Evolutionary conservation across 2,797 vertebrate species (phyloP).

Genomic region (Pantherophis alleghaniensis): DNA sequence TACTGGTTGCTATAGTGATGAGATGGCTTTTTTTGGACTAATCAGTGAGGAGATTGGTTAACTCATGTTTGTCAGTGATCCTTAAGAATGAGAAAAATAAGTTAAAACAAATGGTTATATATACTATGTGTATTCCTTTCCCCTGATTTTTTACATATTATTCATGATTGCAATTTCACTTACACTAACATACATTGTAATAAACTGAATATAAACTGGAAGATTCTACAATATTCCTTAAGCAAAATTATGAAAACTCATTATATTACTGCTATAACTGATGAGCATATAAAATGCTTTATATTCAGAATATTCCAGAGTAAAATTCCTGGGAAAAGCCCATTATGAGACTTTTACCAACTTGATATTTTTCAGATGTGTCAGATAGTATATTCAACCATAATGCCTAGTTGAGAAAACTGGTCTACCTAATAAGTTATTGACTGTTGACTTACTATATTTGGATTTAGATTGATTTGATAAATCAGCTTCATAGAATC

Average conservation of each 20-base stretch:
- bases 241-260: neutral
- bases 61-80: slow-evolving; percentile 67
- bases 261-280: neutral
- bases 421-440: neutral
- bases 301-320: neutral
- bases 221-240: neutral
- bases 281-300: neutral
- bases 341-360: neutral
- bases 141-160: slow-evolving; percentile 17
- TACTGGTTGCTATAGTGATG: slow-evolving; percentile 79
- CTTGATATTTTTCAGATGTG: neutral
- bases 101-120: slow-evolving; percentile 46
- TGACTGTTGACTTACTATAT: neutral
- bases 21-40: slow-evolving; percentile 75
- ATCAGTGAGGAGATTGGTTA: slow-evolving; percentile 73
- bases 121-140: slow-evolving; percentile 38
- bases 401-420: neutral
- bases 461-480: neutral
- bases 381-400: neutral
- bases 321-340: neutral
- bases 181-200: slow-evolving; percentile 12
- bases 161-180: slow-evolving; percentile 23
- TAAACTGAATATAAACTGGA: neutral
- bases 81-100: slow-evolving; percentile 58
- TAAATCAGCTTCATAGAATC: neutral